Evolutionary conservation across 2,113 vertebrate species (phyloP).

Genomic region (Eurypyga helias): DNA sequence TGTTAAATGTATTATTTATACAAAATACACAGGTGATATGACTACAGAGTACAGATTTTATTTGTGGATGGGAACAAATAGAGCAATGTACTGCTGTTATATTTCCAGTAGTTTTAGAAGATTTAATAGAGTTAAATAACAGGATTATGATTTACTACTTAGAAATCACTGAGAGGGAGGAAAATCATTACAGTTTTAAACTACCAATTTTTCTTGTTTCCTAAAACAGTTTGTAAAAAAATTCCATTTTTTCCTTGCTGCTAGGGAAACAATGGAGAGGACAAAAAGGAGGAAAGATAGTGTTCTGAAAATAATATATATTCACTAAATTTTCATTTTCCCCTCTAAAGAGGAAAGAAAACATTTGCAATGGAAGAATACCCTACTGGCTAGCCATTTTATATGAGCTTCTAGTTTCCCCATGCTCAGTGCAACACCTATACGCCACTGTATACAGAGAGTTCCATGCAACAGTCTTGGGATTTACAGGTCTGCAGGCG

Average conservation of each 20-base stretch:
- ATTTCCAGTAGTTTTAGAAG: neutral
- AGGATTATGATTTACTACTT: neutral
- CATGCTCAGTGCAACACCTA: neutral
- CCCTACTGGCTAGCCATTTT: neutral
- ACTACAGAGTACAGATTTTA: neutral
- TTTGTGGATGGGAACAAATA: neutral
- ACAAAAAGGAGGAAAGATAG: neutral
- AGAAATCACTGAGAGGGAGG: neutral
- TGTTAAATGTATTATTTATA: neutral
- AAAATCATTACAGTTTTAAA: slow-evolving; percentile 8
- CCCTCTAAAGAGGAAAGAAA: neutral
- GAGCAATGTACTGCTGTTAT: neutral
- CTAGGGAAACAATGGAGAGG: neutral
- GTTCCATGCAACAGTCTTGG: neutral
- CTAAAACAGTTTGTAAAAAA: neutral
- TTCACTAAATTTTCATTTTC: neutral
- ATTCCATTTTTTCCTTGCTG: neutral
- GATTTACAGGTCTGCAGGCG: neutral
- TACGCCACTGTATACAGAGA: neutral
- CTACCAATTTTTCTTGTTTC: slow-evolving; percentile 1
- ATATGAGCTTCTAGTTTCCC: neutral
- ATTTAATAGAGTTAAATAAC: slow-evolving; percentile 10
- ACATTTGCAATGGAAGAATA: neutral
- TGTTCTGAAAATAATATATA: neutral
- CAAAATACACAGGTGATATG: neutral